phyloP scores from a whole-genome alignment of 2,888 invertebrate species.

The Tenthredo amoena region DNA sequence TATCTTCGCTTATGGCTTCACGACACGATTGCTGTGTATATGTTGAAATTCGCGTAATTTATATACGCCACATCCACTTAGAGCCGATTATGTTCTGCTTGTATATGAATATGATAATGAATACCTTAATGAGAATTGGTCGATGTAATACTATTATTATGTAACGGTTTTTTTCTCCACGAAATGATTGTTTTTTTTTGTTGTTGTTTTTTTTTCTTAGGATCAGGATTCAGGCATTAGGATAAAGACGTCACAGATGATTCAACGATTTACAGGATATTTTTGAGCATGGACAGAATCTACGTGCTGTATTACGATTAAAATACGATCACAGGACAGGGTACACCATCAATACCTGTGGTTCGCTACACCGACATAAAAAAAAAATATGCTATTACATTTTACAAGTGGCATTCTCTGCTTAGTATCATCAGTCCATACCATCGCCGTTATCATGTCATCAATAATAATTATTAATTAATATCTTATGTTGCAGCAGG shows the following conservation, averaged over 20 bases:
- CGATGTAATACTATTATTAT: background rate
- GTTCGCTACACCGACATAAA: conserved; percentile 34
- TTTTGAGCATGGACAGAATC: background rate
- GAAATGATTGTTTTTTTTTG: conserved; percentile 15
- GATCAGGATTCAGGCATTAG: conserved; percentile 48
- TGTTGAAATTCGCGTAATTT: background rate
- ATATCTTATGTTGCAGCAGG: background rate
- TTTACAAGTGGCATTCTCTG: conserved; percentile 40
- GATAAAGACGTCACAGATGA: conserved; percentile 61
- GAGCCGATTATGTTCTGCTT: background rate
- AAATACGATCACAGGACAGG: conserved; percentile 35
- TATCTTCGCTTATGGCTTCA: background rate
- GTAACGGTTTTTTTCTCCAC: background rate
- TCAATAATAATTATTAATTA: conserved; percentile 15
- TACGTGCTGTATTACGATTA: conserved; percentile 17
- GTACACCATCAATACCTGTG: conserved; percentile 47
- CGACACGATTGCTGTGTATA: background rate
- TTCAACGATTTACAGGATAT: conserved; percentile 29
- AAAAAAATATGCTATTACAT: conserved; percentile 32
- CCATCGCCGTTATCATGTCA: conserved; percentile 32
- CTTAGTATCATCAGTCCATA: conserved; percentile 46
- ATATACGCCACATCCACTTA: background rate
- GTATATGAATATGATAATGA: background rate
- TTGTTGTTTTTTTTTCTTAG: background rate
- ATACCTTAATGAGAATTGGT: background rate